Conservation (phyloP, 1,140 invertebrate genomes). For the Trachymyrmex cornetzi region DNA sequence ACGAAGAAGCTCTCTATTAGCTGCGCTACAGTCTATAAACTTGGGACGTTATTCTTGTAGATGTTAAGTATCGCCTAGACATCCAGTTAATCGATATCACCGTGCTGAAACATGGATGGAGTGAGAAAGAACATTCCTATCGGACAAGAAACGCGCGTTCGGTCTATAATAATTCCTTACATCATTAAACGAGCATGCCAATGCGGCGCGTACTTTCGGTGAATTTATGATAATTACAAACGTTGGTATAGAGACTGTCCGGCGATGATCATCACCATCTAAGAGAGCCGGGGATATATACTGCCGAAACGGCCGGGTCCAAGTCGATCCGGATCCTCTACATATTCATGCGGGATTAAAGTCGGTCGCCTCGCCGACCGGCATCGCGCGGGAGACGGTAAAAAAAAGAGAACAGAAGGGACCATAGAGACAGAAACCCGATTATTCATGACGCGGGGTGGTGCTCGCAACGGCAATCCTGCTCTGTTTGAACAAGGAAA, state of each 20-base stretch:
- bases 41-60: neutral
- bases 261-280: constrained; percentile 54
- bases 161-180: constrained; percentile 39
- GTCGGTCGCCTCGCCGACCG: constrained; percentile 62
- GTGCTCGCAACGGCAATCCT: constrained; percentile 66
- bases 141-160: neutral
- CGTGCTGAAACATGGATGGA: constrained; percentile 3
- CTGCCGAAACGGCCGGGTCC: constrained; percentile 47
- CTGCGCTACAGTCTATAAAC: constrained; percentile 53
- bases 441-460: constrained; percentile 78
- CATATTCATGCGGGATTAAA: constrained; percentile 80
- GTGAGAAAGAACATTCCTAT: neutral
- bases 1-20: constrained; percentile 68
- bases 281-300: constrained; percentile 55
- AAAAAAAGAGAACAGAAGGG: constrained; percentile 66
- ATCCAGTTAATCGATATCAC: constrained; percentile 1
- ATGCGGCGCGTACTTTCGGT: neutral
- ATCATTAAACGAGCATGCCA: constrained; percentile 37
- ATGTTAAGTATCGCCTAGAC: constrained; percentile 11
- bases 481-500: constrained; percentile 79
- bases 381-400: constrained; percentile 30
- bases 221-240: constrained; percentile 71
- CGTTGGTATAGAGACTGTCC: constrained; percentile 49
- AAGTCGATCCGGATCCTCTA: constrained; percentile 66
- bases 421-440: constrained; percentile 67